Evolutionary conservation across 2,113 vertebrate genomes (phyloP).

Genomic region (Otus sunia): DNA sequence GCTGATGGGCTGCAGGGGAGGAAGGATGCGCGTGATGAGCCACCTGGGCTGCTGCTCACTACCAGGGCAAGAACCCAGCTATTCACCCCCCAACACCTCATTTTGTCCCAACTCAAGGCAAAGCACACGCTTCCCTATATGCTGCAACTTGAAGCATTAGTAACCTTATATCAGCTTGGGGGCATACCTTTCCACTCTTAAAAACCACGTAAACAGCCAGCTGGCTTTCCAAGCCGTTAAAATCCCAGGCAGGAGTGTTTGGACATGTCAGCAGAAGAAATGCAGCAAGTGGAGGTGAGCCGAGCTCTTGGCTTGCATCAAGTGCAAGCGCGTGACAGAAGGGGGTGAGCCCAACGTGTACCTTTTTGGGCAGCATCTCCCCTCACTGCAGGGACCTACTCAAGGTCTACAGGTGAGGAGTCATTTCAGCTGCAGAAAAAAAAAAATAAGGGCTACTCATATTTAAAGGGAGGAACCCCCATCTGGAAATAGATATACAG

Average conservation of each 20-base stretch:
- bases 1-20: background rate
- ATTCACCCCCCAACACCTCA: background rate
- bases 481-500: background rate
- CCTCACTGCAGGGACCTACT: background rate
- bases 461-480: background rate
- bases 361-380: background rate
- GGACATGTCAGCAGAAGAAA: background rate
- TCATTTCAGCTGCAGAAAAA: background rate
- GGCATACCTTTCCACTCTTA: conserved; percentile 40
- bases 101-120: background rate
- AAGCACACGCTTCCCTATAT: background rate
- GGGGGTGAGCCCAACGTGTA: fast-evolving
- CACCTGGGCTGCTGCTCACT: fast-evolving
- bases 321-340: fast-evolving
- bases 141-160: conserved; percentile 22
- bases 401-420: background rate
- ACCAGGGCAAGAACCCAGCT: background rate
- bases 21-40: fast-evolving
- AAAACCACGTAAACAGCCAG: conserved; percentile 44
- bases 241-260: background rate
- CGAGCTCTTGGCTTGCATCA: background rate
- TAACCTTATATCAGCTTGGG: conserved; percentile 2
- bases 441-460: background rate
- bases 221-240: background rate
- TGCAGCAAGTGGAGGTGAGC: fast-evolving